Percentiles rank a stretch among this genome's conserved stretches.
phyloP scores from a whole-genome alignment of 2,888 invertebrate genomes.

The Lithophane socia region DNA sequence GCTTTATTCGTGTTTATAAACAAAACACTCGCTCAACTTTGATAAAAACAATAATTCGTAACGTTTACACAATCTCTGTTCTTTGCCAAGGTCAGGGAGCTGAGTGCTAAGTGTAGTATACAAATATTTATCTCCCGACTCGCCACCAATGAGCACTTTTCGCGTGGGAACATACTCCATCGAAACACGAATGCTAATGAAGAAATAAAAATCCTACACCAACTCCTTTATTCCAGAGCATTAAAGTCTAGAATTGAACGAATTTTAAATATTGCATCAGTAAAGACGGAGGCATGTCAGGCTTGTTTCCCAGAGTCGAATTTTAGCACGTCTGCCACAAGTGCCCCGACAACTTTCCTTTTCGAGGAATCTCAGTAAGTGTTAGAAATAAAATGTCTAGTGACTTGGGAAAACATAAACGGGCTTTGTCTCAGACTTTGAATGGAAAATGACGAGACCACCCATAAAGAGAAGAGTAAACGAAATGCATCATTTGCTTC shows the following conservation, averaged over 20 bases:
- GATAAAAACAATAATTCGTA: conserved; percentile 48
- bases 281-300: conserved; percentile 65
- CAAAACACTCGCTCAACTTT: conserved; percentile 32
- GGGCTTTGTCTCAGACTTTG: conserved; percentile 53
- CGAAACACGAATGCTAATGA: conserved; percentile 58
- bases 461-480: conserved; percentile 69
- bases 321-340: conserved; percentile 80
- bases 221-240: conserved; percentile 43
- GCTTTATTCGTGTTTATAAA: conserved; percentile 42
- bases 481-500: conserved; percentile 63
- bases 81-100: conserved; percentile 79
- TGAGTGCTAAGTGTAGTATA: conserved; percentile 77
- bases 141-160: conserved; percentile 82
- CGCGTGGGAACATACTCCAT: conserved; percentile 84
- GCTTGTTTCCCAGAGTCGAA: conserved; percentile 77
- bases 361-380: conserved; percentile 60
- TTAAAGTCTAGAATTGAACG: conserved; percentile 51
- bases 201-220: conserved; percentile 38
- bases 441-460: conserved; percentile 70
- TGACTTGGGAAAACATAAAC: conserved; percentile 51
- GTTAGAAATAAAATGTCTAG: conserved; percentile 64
- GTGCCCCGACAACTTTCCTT: conserved; percentile 78
- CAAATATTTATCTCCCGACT: conserved; percentile 88
- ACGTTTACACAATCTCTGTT: conserved; percentile 57
- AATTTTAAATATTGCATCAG: conserved; percentile 26